phyloP scores from a whole-genome alignment of 1,140 invertebrate species.

The Helicoverpa armigera region DNA sequence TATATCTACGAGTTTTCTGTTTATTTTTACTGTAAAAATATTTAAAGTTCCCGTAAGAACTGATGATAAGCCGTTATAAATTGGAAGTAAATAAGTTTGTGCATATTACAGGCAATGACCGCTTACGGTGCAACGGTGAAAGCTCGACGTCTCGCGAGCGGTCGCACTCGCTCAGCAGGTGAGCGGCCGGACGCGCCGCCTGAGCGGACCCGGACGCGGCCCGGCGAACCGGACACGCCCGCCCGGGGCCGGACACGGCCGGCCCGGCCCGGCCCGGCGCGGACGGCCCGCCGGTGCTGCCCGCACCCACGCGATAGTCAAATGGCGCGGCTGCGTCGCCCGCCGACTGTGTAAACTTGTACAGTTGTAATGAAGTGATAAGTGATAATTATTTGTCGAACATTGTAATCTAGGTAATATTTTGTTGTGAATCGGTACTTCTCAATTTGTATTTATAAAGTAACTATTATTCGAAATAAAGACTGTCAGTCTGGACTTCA shows the following conservation, averaged over 20 bases:
- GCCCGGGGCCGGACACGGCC: neutral
- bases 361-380: conserved; percentile 80
- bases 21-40: no score
- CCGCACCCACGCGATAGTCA: conserved; percentile 2
- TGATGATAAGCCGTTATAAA: no score
- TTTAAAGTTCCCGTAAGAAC: no score
- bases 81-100: neutral
- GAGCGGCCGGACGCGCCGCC: conserved; percentile 55
- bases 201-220: neutral
- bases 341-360: conserved; percentile 63
- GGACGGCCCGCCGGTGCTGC: neutral
- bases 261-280: neutral
- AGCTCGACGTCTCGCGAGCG: conserved; percentile 77
- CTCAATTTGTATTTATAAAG: conserved; percentile 86
- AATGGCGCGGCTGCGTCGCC: conserved; percentile 21
- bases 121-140: conserved; percentile 73
- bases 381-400: conserved; percentile 83
- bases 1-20: no score
- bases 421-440: conserved; percentile 85
- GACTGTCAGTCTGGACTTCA: conserved; percentile 77
- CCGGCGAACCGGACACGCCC: neutral
- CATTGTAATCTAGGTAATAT: conserved; percentile 81
- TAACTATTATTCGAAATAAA: conserved; percentile 81
- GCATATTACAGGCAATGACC: conserved; percentile 76
- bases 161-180: conserved; percentile 82